Conservation (phyloP, 2,113 vertebrate species). For the Pangasianodon hypophthalmus region DNA sequence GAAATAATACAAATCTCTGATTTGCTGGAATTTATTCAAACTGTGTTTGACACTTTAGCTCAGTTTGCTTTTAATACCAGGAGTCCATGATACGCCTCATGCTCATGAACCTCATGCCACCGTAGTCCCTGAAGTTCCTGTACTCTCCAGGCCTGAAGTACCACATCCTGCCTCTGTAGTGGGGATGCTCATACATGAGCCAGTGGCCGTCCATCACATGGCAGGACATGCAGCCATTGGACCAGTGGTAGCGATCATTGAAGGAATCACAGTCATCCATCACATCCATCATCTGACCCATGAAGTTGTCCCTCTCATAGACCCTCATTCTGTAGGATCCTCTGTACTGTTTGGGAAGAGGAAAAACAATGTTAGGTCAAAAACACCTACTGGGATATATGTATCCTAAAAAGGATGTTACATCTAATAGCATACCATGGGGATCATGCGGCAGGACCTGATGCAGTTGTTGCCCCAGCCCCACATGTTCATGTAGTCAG, state of each 20-base stretch:
- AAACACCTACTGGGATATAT: too few species aligned
- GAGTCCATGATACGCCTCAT: slow-evolving; percentile 8
- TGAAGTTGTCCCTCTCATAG: slow-evolving; percentile 68
- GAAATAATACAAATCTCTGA: not conserved
- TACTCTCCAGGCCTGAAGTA: slow-evolving; percentile 63
- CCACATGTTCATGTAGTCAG: too few species aligned
- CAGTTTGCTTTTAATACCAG: slow-evolving; percentile 1
- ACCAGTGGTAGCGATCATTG: slow-evolving; percentile 40
- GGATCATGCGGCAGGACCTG: too few species aligned
- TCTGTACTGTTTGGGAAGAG: slow-evolving; percentile 17
- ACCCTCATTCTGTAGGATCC: slow-evolving; percentile 59
- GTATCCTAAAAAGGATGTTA: too few species aligned
- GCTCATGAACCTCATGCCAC: slow-evolving; percentile 30
- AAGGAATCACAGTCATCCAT: slow-evolving; percentile 37
- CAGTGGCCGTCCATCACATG: slow-evolving; percentile 65
- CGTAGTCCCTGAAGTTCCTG: slow-evolving; percentile 51
- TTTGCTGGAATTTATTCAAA: not conserved
- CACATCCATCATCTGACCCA: slow-evolving; percentile 37
- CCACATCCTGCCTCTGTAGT: slow-evolving; percentile 57
- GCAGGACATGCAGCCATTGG: slow-evolving; percentile 53
- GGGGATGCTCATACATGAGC: slow-evolving; percentile 61
- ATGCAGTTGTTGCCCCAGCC: too few species aligned
- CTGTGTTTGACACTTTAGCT: not conserved
- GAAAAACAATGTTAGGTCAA: too few species aligned
- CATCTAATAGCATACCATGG: too few species aligned